Evolutionary conservation across 1,140 invertebrate species (phyloP), one percentile per base, ranked within the genome.

Genomic region (Macrosteles quadrilineatus): DNA sequence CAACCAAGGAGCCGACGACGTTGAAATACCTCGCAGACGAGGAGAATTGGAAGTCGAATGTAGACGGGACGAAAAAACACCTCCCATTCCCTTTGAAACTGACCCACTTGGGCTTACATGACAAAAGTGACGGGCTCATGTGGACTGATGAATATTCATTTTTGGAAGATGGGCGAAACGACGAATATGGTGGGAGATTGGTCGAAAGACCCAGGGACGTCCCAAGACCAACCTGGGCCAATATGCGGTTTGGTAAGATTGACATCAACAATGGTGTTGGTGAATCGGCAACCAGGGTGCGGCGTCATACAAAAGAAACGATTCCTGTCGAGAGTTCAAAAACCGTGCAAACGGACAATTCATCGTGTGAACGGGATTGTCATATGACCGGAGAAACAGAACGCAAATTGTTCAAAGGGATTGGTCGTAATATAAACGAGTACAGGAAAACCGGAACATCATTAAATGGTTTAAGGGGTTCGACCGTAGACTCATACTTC

Each of bases 111-210:
- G 55, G 55, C 25, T 21, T 59, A 6, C 21, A n/a, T 14, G 55
- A 23, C n/a, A 59, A 14, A 29, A 30, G 2, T n/a, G 27, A 14
- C 9, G 55, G 55, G 23, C 25, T 59, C 14, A 29, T 59, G 55
- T 59, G 55, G 55, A 59, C 55, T 2, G 55, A 59, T 25, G 55
- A 59, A 25, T 59, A 27, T 23, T 25, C 55, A 4, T 29, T 21
- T 29, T 23, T 27, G 9, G 25, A 25, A 14, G 55, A 59, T n/a
- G 55, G 55, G 4, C 21, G 55, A 4, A 59, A 59, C 55, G 55
- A 59, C 27, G 27, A 6, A 21, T 53, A 53, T 19, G 55, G 55
- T 29, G 55, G 55, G 4, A 2, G 55, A 27, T n/a, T 59, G 2
- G 27, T 59, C 2, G 55, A 59, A 29, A 25, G 55, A 25, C 14